Percentiles rank a stretch among this genome's conserved stretches.
These are phyloP conservation scores for Pogonophryne albipinna DNA, from an alignment of 2,797 vertebrate species.

Conservation along the genomic window DNA sequence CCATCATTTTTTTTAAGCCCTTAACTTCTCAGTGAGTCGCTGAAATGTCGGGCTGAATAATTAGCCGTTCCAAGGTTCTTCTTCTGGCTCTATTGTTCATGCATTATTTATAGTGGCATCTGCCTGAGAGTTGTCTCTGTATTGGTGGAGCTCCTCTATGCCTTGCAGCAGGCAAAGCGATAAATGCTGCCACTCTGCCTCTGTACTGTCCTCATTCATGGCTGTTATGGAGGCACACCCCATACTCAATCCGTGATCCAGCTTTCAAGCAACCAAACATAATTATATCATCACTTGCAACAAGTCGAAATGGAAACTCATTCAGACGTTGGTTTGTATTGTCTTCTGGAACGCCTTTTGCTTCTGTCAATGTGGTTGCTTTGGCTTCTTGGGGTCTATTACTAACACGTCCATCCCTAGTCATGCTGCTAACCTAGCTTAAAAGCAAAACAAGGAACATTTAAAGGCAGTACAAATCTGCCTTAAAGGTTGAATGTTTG, in stretches of 20 bases:
- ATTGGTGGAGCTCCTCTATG: slow-evolving; percentile 62
- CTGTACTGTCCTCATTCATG: slow-evolving; percentile 46
- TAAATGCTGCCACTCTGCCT: slow-evolving; percentile 57
- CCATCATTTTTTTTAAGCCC: slow-evolving; percentile 52
- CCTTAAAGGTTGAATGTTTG: neutral
- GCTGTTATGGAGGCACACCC: slow-evolving; percentile 37
- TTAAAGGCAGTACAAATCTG: neutral
- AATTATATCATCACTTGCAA: slow-evolving; percentile 11
- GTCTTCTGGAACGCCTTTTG: neutral
- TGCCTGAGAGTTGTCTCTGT: slow-evolving; percentile 76
- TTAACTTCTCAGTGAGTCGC: slow-evolving; percentile 65
- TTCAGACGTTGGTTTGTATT: neutral
- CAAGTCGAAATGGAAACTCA: slow-evolving; percentile 3
- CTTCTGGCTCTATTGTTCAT: slow-evolving; percentile 79
- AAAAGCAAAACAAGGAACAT: neutral
- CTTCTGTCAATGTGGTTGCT: neutral
- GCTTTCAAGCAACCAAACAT: slow-evolving; percentile 39
- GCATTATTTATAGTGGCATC: slow-evolving; percentile 85
- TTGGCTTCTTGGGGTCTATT: neutral
- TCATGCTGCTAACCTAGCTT: neutral
- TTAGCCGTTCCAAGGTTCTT: slow-evolving; percentile 79
- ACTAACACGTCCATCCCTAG: neutral
- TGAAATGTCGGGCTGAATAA: slow-evolving; percentile 83
- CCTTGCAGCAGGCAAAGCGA: slow-evolving; percentile 55
- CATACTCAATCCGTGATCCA: slow-evolving; percentile 36